Base-by-base conservation (phyloP, 92 coral and sea anemone species). In the Porites evermanni region DNA sequence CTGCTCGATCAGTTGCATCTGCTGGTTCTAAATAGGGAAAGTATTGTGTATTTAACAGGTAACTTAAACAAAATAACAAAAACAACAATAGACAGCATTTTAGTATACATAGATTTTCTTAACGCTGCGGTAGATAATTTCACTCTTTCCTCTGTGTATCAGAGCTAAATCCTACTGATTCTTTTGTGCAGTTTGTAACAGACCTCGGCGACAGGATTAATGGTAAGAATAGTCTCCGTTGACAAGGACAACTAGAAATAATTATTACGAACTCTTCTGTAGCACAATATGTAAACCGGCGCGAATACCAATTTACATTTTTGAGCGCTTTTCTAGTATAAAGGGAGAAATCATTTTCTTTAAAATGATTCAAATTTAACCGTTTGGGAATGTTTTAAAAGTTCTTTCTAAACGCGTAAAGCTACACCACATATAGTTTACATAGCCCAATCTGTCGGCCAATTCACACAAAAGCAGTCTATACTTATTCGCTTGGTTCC, bases 201-300 rank as follows among this genome's bases (percentile, higher is more conserved):
- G 13, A 21, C 58, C 78, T 60, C 20, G 19, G 29, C 29, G 58
- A 54, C 12, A 8, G 3, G 32, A 54, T 52, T 69, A 11, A 56
- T 56, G 85, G 85, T 81, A 70, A 81, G 77, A 56, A 69, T 26
- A 17, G 19, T 19, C 18, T 4, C 11, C 56, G 26, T 61, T 44
- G 16, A 18, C 47, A 38, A 38, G 7, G 47, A 38, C 6, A 38
- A 38, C 47, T 56, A 3, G 13, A 56, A 56, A 11, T 56, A 56
- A 56, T 11, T 8, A 56, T 56, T 2, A 56, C 61, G 16, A 56
- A 56, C 61, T 56, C 12, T 56, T 2, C 61, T 56, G 61, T 14
- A 56, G 61, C 61, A 14, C 61, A 14, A 38, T 38, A 56, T 17
- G 12, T 10, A 56, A 56, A 56, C 61, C 16, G 61, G 61, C 47